Evolutionary conservation across 2,113 vertebrate genomes (phyloP).

Genomic region (Prietella phreatophila): DNA sequence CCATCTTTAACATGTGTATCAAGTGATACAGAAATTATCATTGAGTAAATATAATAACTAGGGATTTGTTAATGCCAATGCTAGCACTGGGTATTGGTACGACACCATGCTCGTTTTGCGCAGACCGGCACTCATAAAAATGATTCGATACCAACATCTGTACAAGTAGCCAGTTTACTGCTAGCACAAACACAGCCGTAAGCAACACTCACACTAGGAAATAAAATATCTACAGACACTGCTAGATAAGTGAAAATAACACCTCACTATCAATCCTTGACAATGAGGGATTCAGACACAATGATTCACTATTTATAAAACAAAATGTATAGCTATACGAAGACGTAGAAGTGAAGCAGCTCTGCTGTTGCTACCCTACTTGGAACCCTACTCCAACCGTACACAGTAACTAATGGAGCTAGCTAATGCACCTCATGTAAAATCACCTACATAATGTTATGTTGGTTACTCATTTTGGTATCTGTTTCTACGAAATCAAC

Average conservation of each 20-base stretch:
- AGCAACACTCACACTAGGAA: neutral
- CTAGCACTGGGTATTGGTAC: neutral
- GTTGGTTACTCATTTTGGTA: neutral
- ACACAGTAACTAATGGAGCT: neutral
- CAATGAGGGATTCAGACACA: neutral
- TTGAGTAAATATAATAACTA: neutral
- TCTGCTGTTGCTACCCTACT: neutral
- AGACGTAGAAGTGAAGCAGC: neutral
- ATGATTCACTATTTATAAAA: neutral
- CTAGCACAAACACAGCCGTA: neutral
- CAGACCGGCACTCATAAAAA: neutral
- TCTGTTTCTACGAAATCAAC: neutral
- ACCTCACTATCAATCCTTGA: neutral
- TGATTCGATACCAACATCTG: no score
- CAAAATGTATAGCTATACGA: neutral
- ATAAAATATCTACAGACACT: neutral
- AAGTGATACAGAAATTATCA: neutral
- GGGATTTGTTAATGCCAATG: neutral
- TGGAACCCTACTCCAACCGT: neutral
- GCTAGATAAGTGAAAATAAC: neutral
- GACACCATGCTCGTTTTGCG: neutral
- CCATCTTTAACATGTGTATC: neutral
- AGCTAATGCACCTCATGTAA: neutral
- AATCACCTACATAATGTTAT: neutral
- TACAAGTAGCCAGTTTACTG: neutral